Percentiles rank a stretch among this genome's conserved stretches.
These are phyloP conservation scores for Acyrthosiphon pisum DNA, from an alignment of 1,140 invertebrate species.

Conservation along the genomic window DNA sequence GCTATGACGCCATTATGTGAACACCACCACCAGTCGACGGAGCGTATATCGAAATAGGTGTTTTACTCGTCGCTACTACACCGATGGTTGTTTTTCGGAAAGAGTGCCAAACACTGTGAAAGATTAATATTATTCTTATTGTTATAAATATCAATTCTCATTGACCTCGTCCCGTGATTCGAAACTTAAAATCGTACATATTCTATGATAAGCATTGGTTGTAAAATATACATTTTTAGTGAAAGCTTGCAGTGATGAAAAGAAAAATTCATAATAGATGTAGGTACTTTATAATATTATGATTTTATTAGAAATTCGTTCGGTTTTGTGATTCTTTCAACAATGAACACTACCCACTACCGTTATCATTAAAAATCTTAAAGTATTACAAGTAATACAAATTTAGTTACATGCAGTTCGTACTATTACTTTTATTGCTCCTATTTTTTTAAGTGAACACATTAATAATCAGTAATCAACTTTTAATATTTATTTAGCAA, in stretches of 20 bases:
- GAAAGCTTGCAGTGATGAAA: neutral
- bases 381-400: neutral
- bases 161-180: neutral
- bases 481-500: neutral
- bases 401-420: neutral
- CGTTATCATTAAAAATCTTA: neutral
- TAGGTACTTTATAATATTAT: neutral
- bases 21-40: neutral
- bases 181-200: neutral
- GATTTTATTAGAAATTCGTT: neutral
- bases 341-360: neutral
- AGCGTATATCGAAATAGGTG: neutral
- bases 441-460: too few relatives aligned
- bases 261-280: neutral
- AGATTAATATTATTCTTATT: neutral
- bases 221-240: neutral
- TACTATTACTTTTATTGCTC: neutral
- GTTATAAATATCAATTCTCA: neutral
- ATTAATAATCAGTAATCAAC: neutral
- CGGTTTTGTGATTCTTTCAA: neutral
- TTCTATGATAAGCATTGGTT: neutral
- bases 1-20: neutral
- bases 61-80: neutral
- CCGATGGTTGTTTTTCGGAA: neutral
- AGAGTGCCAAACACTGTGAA: neutral